A percentile compares a stretch with the other conserved stretches of the same genome.
These are phyloP conservation scores for Lagopus muta DNA, from an alignment of 2,113 vertebrate species.

Conservation along the genomic window DNA sequence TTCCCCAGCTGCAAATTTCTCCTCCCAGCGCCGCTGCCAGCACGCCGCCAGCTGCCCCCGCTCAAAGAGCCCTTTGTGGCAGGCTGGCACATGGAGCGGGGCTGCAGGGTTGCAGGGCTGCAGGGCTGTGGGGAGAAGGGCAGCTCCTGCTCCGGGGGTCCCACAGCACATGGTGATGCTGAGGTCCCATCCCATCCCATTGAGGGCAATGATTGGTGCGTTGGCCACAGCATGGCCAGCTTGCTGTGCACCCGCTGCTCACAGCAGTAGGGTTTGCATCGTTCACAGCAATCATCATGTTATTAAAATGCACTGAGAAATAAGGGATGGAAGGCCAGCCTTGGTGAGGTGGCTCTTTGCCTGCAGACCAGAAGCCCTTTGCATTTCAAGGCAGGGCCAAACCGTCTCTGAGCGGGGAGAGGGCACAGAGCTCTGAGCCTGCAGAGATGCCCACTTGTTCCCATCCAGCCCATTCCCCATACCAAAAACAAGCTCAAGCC, in stretches of 20 bases:
- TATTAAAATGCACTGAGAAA: not conserved
- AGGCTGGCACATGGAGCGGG: conserved; percentile 15
- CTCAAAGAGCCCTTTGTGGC: conserved; percentile 82
- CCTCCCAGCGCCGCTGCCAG: conserved; percentile 75
- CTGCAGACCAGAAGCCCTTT: not conserved
- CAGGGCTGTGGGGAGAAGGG: not conserved
- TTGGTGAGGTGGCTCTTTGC: not conserved
- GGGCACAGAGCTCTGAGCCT: not conserved
- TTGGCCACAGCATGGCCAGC: accelerated
- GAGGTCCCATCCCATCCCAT: not conserved
- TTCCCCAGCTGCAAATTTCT: conserved; percentile 79
- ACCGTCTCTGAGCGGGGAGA: not conserved
- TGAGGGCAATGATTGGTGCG: not conserved
- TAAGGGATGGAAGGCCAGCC: not conserved
- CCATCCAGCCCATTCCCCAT: not conserved
- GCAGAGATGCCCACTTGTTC: accelerated
- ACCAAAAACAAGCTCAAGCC: not conserved
- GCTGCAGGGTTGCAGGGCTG: too few relatives aligned
- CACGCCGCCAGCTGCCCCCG: conserved; percentile 77
- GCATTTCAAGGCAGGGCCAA: not conserved
- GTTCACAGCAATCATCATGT: not conserved
- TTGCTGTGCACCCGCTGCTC: accelerated
- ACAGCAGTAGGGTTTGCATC: not conserved
- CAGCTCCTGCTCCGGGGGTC: not conserved
- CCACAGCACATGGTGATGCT: not conserved